phyloP scores from a whole-genome alignment of 2,113 vertebrate genomes.

The Pangasianodon hypophthalmus region DNA sequence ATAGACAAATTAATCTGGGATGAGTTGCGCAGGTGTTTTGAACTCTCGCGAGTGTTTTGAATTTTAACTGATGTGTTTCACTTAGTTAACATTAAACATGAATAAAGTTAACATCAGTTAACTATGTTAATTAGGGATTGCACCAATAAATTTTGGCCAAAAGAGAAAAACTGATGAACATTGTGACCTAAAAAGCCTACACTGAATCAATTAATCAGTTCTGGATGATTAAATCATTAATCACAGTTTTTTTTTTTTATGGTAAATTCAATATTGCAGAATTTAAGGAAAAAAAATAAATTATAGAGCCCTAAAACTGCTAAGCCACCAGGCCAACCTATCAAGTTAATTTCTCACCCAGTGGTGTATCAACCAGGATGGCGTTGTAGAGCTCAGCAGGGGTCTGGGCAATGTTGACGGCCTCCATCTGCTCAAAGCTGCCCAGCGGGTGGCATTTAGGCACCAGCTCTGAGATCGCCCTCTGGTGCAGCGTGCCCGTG shows the following conservation, averaged over 20 bases:
- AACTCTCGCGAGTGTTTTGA: not conserved
- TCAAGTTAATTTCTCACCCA: constrained; percentile 75
- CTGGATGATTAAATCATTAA: no score
- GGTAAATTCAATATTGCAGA: not conserved
- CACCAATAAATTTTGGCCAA: not conserved
- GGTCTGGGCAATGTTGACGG: constrained; percentile 97
- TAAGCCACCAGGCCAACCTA: not conserved
- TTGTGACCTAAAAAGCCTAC: no score
- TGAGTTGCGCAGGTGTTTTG: no score
- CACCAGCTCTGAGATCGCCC: constrained; percentile 92
- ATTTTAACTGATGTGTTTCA: not conserved
- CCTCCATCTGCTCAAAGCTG: constrained; percentile 99
- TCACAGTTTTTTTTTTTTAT: not conserved
- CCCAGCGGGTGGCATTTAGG: constrained; percentile 97
- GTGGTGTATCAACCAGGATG: constrained; percentile 95
- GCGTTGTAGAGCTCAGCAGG: constrained; percentile 97
- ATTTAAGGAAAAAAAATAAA: not conserved
- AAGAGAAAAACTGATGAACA: no score
- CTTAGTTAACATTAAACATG: not conserved
- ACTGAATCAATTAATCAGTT: no score
- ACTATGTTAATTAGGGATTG: not conserved
- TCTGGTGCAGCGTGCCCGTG: constrained; percentile 95
- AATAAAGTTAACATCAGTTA: not conserved
- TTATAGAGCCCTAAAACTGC: not conserved
- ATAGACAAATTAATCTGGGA: not conserved